phyloP scores from a whole-genome alignment of 1,140 invertebrate species.

The Delia radicum region DNA sequence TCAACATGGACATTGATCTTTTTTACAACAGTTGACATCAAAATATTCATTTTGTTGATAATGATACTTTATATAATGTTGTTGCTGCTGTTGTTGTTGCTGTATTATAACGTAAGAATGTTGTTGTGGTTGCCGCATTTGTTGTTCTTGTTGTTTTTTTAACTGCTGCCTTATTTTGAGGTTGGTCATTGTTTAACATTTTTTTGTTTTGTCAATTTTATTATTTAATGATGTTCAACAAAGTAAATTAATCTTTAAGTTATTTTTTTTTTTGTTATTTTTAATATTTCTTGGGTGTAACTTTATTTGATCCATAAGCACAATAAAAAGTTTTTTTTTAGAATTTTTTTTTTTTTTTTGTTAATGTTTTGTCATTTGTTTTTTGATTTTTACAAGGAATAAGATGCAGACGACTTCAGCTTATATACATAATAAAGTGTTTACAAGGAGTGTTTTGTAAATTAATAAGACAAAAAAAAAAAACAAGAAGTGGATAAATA shows the following conservation, averaged over 20 bases:
- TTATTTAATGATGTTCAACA: not conserved
- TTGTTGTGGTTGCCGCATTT: not conserved
- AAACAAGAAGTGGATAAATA: not conserved
- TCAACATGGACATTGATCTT: slow-evolving; percentile 2
- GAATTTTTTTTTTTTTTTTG: not conserved
- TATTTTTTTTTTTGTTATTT: not conserved
- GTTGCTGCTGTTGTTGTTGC: not conserved
- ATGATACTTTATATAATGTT: slow-evolving; percentile 6
- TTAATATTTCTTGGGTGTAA: not conserved
- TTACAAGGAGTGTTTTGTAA: not conserved
- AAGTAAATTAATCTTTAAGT: not conserved
- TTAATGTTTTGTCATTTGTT: not conserved
- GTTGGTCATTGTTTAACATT: slow-evolving; percentile 5
- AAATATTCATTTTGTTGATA: slow-evolving; percentile 9
- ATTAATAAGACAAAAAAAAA: not conserved
- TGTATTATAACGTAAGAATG: not conserved
- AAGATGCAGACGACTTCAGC: not conserved
- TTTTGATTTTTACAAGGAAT: not conserved
- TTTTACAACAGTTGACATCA: slow-evolving; percentile 17
- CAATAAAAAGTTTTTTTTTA: not conserved
- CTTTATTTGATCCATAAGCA: not conserved
- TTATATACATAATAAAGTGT: not conserved
- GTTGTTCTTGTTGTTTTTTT: not conserved
- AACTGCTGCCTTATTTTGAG: slow-evolving; percentile 11
- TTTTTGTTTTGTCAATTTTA: not conserved